Evolutionary conservation across 64 coral and sea anemone species (phyloP).

Genomic region (Pocillopora verrucosa): DNA sequence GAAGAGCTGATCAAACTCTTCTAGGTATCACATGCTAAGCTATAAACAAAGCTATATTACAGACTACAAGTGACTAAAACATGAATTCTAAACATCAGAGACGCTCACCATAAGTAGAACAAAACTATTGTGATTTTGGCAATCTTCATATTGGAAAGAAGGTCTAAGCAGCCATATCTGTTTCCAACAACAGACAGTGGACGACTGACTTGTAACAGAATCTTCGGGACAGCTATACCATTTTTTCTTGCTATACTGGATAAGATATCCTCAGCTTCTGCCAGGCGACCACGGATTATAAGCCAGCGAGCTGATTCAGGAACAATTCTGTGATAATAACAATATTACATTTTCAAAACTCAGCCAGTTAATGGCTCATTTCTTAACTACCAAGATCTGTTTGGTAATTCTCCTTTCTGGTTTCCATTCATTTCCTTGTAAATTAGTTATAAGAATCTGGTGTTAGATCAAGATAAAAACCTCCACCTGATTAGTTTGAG

Average conservation of each 20-base stretch:
- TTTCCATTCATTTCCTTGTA: no score
- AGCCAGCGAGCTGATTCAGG: constrained; percentile 97
- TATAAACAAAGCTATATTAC: no score
- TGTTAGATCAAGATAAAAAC: no score
- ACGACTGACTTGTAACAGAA: constrained; percentile 84
- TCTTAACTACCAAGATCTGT: no score
- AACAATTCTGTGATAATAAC: constrained; percentile 56
- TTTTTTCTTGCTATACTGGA: constrained; percentile 90
- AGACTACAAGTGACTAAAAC: no score
- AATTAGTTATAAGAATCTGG: no score
- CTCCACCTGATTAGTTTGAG: no score
- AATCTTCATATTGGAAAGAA: constrained; percentile 81
- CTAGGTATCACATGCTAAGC: no score
- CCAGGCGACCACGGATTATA: constrained; percentile 84
- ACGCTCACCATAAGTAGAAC: constrained; percentile 80
- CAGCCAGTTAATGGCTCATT: no score
- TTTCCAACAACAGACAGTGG: constrained; percentile 74
- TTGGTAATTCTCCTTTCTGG: no score
- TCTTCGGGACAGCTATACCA: constrained; percentile 93
- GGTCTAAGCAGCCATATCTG: constrained; percentile 90
- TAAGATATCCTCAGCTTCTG: constrained; percentile 93
- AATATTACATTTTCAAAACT: neutral
- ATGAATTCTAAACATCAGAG: no score
- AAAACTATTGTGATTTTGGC: constrained; percentile 80
- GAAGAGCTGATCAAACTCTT: no score